These are phyloP conservation scores for Tichodroma muraria DNA, from an alignment of 2,113 vertebrate genomes.

Conservation along the genomic window DNA sequence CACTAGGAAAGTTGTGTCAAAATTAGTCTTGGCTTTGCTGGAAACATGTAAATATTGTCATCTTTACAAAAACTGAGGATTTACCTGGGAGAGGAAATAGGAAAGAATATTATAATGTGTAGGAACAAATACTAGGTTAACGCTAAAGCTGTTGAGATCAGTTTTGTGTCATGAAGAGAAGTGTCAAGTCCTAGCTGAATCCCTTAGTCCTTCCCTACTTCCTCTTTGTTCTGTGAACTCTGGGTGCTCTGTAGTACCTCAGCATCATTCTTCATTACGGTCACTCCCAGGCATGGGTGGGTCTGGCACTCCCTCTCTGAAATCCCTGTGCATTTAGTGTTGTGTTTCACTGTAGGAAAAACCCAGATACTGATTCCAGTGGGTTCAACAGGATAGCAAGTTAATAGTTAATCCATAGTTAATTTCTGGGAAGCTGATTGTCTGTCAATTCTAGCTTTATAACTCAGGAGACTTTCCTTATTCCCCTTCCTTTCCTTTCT, in stretches of 20 bases:
- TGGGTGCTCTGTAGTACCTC: background rate
- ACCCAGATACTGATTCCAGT: background rate
- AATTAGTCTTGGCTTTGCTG: background rate
- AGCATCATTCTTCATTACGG: background rate
- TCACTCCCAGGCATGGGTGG: background rate
- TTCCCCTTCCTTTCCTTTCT: background rate
- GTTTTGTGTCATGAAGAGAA: background rate
- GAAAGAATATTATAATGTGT: background rate
- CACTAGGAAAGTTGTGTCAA: background rate
- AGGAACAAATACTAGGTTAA: background rate
- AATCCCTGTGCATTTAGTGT: background rate
- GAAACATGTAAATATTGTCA: constrained; percentile 9
- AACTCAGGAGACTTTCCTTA: constrained; percentile 38
- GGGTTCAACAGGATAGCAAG: background rate
- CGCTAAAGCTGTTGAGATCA: background rate
- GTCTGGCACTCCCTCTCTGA: background rate
- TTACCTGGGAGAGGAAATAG: constrained; percentile 6
- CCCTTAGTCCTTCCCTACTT: background rate
- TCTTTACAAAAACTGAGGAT: background rate
- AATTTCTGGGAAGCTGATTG: background rate
- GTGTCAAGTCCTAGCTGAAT: background rate
- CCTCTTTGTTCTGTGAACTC: background rate
- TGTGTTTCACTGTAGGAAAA: background rate
- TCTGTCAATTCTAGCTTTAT: background rate
- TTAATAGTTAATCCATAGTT: background rate